These are phyloP conservation scores for Sebastes minor DNA, from an alignment of 2,797 vertebrate species.

Conservation along the genomic window DNA sequence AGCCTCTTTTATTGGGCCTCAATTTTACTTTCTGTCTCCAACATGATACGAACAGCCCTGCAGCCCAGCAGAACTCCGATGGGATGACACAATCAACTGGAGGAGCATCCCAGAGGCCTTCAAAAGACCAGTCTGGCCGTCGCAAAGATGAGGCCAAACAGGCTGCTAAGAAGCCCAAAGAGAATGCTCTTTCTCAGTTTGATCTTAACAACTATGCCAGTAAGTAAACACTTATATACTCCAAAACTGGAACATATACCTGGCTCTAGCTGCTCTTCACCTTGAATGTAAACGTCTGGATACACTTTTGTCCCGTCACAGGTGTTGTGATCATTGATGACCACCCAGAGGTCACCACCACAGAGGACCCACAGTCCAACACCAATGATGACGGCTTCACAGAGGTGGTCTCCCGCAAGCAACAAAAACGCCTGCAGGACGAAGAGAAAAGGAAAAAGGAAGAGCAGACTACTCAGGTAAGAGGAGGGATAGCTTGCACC, in stretches of 20 bases:
- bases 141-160: conserved; percentile 94
- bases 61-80: conserved; percentile 80
- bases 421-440: conserved; percentile 97
- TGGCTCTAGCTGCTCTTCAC: background rate
- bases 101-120: conserved; percentile 79
- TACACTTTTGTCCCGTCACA: conserved; percentile 45
- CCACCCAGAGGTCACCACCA: conserved; percentile 97
- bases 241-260: background rate
- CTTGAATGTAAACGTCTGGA: background rate
- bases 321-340: conserved; percentile 99
- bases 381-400: conserved; percentile 97
- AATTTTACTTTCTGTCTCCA: background rate
- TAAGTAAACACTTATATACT: conserved; percentile 73
- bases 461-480: conserved; percentile 94
- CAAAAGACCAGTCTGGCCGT: conserved; percentile 87
- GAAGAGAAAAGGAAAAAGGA: conserved; percentile 98
- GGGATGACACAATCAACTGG: conserved; percentile 56
- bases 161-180: conserved; percentile 93
- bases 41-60: conserved; percentile 61
- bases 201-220: conserved; percentile 99
- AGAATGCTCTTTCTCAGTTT: conserved; percentile 97
- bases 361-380: conserved; percentile 95
- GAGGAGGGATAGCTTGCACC: background rate
- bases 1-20: background rate
- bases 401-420: conserved; percentile 98